These are phyloP conservation scores for Nanorana parkeri DNA, from an alignment of 2,113 vertebrate genomes.

Conservation along the genomic window DNA sequence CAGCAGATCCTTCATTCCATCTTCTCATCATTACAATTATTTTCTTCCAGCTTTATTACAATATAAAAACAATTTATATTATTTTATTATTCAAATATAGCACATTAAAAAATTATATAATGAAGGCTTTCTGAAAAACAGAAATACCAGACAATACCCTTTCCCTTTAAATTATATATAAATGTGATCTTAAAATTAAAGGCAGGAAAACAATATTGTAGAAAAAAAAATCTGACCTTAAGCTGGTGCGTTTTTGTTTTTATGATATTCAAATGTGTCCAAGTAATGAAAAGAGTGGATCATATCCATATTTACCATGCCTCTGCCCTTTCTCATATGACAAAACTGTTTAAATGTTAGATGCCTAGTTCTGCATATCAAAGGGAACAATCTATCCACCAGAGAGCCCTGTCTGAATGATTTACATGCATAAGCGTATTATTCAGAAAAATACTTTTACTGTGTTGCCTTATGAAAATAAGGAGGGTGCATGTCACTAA, in stretches of 20 bases:
- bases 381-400: slow-evolving; percentile 9
- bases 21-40: too few species aligned
- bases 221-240: background rate
- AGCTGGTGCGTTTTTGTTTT: background rate
- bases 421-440: slow-evolving; percentile 22
- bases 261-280: slow-evolving; percentile 41
- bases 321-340: slow-evolving; percentile 40
- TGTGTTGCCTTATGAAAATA: background rate
- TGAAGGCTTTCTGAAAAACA: too few species aligned
- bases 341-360: slow-evolving; percentile 47
- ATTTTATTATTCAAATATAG: too few species aligned
- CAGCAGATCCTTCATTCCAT: too few species aligned
- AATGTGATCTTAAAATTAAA: too few species aligned
- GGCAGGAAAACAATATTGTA: too few species aligned
- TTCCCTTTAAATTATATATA: too few species aligned
- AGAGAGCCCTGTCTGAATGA: slow-evolving; percentile 14
- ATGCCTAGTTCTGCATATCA: slow-evolving; percentile 29
- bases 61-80: too few species aligned
- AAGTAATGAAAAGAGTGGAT: slow-evolving; percentile 11
- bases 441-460: slow-evolving; percentile 13
- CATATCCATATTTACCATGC: slow-evolving; percentile 39
- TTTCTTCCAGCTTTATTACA: too few species aligned
- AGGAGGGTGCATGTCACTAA: slow-evolving; percentile 5
- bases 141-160: too few species aligned
- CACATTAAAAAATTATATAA: too few species aligned